Conservation (phyloP, 2,888 invertebrate genomes). For the Pemphredon lugubris region DNA sequence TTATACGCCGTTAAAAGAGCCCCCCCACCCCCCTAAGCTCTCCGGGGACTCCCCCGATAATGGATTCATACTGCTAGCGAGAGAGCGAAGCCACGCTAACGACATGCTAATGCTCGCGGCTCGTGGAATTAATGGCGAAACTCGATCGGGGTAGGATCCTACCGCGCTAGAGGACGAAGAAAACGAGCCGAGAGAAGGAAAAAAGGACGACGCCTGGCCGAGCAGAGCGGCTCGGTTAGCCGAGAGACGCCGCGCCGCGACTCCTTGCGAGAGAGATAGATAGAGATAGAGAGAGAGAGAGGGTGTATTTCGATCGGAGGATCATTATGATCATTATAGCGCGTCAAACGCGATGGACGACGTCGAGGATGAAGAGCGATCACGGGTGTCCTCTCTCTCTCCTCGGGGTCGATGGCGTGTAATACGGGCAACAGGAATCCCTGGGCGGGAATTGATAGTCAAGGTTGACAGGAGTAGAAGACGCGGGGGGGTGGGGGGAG, state of each 20-base stretch:
- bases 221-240: neutral
- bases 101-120: conserved; percentile 66
- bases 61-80: conserved; percentile 62
- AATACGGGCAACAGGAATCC: too few species aligned
- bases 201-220: too few species aligned
- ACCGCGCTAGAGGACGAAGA: conserved; percentile 19
- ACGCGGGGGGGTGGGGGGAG: too few species aligned
- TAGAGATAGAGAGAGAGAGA: too few species aligned
- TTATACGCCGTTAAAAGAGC: conserved; percentile 26
- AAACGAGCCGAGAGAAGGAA: too few species aligned
- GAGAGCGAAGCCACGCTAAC: conserved; percentile 56
- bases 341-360: neutral
- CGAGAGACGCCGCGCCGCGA: neutral
- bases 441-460: conserved; percentile 8
- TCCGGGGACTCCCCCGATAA: conserved; percentile 38
- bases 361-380: neutral
- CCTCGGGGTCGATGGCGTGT: too few species aligned
- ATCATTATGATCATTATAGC: conserved; percentile 25
- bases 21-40: conserved; percentile 6
- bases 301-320: neutral
- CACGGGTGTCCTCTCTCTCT: too few species aligned
- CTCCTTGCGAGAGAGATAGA: neutral
- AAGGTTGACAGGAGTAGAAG: conserved; percentile 23
- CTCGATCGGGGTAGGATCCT: conserved; percentile 40
- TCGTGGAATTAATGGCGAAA: conserved; percentile 66